Percentiles rank a stretch among this genome's conserved stretches.
phyloP scores from a whole-genome alignment of 2,113 vertebrate species.

The Vulpes vulpes region DNA sequence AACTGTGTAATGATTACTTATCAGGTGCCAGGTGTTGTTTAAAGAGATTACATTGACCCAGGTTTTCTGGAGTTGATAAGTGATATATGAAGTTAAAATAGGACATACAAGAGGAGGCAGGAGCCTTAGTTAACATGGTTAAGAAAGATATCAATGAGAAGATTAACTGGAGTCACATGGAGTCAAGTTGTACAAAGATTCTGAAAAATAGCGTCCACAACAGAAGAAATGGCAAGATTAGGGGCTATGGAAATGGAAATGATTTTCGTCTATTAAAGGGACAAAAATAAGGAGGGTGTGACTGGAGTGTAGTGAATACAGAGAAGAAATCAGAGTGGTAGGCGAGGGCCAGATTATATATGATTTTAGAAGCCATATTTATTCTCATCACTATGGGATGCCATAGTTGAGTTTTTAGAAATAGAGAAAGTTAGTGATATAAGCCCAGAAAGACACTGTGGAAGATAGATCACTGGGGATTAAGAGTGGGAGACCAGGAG shows the following conservation, averaged over 20 bases:
- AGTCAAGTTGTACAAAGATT: not conserved
- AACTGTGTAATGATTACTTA: slow-evolving; percentile 56
- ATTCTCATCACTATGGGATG: not conserved
- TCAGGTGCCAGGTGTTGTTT: not conserved
- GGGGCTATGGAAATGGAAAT: not conserved
- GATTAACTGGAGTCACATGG: not conserved
- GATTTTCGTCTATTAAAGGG: not conserved
- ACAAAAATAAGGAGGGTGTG: not conserved
- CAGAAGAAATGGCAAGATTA: not conserved
- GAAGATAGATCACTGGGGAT: not conserved
- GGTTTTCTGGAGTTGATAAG: not conserved
- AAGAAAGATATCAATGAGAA: not conserved
- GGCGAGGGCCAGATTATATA: not conserved
- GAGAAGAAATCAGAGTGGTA: not conserved
- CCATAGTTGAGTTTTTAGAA: not conserved
- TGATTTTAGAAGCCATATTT: not conserved
- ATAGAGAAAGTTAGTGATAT: not conserved
- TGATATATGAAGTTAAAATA: not conserved
- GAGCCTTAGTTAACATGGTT: not conserved
- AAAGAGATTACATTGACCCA: not conserved
- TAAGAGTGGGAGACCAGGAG: not conserved
- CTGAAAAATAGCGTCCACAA: not conserved
- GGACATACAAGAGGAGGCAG: not conserved
- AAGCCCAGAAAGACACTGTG: not conserved
- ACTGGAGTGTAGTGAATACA: not conserved